phyloP scores from a whole-genome alignment of 2,888 invertebrate species.

The Amiota communis region DNA sequence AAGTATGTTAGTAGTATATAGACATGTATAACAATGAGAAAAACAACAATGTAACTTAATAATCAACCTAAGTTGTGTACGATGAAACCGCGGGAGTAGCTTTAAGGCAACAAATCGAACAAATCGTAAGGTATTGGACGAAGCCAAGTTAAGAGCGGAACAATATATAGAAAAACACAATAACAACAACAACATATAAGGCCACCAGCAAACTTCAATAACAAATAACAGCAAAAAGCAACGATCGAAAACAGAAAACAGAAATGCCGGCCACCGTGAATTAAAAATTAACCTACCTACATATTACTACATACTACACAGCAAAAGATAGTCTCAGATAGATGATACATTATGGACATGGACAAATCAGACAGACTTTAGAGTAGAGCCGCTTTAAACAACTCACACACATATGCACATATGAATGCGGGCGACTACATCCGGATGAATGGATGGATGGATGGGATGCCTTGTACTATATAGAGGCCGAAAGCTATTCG shows the following conservation, averaged over 20 bases:
- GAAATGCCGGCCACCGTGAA: conserved; percentile 50
- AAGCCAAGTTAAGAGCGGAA: background rate
- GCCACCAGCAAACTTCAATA: conserved; percentile 25
- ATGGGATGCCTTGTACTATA: too few relatives aligned
- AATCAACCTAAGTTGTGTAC: background rate
- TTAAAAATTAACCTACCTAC: conserved; percentile 60
- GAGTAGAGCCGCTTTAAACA: background rate
- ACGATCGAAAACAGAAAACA: conserved; percentile 31
- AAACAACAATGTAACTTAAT: conserved; percentile 5
- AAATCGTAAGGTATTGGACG: background rate
- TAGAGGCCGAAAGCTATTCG: too few relatives aligned
- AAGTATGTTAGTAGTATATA: too few relatives aligned
- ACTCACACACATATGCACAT: background rate
- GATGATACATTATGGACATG: conserved; percentile 24
- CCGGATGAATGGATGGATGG: background rate
- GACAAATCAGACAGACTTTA: background rate
- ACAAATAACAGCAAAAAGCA: background rate
- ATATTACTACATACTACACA: conserved; percentile 44
- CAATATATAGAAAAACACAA: background rate
- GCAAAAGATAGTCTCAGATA: conserved; percentile 43
- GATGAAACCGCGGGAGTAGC: background rate
- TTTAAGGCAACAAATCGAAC: background rate
- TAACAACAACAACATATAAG: background rate
- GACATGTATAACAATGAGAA: too few relatives aligned
- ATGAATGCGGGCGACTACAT: background rate